These are phyloP conservation scores for Turdus rufiventris DNA, from an alignment of 2,113 vertebrate genomes.

Conservation along the genomic window DNA sequence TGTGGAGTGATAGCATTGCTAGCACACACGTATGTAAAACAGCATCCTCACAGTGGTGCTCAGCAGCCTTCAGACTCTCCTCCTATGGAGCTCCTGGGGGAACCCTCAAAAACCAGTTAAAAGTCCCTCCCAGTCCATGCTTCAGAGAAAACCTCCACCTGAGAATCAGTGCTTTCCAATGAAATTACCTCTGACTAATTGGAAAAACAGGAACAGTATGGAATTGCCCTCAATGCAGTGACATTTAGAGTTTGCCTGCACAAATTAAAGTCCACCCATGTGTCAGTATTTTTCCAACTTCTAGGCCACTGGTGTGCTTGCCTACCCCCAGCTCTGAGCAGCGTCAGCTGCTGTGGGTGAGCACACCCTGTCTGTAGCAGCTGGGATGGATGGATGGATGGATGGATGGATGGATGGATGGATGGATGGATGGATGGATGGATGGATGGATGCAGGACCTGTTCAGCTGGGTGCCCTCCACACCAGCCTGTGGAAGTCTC, in stretches of 20 bases:
- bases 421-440: background rate
- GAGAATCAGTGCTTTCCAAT: background rate
- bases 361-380: background rate
- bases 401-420: background rate
- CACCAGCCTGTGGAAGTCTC: background rate
- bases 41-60: fast-evolving
- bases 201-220: background rate
- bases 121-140: background rate
- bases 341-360: fast-evolving
- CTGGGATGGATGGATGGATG: background rate
- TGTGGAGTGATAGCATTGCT: background rate
- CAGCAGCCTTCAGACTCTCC: background rate
- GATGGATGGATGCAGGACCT: background rate
- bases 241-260: background rate
- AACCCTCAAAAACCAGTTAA: background rate
- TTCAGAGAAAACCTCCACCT: background rate
- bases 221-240: background rate
- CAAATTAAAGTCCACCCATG: slow-evolving; percentile 20
- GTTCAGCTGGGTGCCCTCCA: background rate
- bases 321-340: background rate
- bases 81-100: background rate
- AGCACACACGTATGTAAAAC: background rate
- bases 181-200: background rate
- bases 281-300: slow-evolving; percentile 21
- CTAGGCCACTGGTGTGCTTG: background rate